Percentiles rank a stretch among this genome's conserved stretches.
Evolutionary conservation across 2,888 invertebrate genomes (phyloP).

Genomic region (Branchinecta sandiegonensis): DNA sequence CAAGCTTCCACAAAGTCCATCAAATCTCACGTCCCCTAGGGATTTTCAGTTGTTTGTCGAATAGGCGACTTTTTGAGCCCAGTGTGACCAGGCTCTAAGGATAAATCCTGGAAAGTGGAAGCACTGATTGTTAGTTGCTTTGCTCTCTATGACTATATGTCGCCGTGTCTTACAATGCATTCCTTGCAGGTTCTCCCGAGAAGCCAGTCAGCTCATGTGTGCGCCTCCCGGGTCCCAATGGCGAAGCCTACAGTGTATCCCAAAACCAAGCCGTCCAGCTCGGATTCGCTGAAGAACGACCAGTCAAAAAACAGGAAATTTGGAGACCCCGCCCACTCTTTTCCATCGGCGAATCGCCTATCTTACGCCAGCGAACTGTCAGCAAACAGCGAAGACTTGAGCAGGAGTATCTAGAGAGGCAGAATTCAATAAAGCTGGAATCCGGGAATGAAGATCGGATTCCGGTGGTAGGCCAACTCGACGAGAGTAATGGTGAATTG

Average conservation of each 20-base stretch:
- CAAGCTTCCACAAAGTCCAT: no score
- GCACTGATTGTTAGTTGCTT: no score
- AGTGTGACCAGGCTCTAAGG: no score
- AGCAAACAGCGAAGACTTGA: no score
- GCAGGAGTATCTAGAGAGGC: no score
- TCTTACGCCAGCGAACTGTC: not conserved
- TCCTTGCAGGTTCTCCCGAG: slow-evolving; percentile 18
- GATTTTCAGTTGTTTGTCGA: no score
- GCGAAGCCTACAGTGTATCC: slow-evolving; percentile 72
- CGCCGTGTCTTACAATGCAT: no score
- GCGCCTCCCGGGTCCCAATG: slow-evolving; percentile 69
- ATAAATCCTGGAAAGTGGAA: no score
- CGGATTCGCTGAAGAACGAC: slow-evolving; percentile 25
- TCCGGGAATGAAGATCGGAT: not conserved
- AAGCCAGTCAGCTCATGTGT: slow-evolving; percentile 41
- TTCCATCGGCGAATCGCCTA: slow-evolving; percentile 20
- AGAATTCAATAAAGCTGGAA: not conserved
- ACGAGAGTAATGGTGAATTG: not conserved
- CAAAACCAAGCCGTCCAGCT: slow-evolving; percentile 62
- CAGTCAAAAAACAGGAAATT: slow-evolving; percentile 29
- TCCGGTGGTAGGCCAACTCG: not conserved
- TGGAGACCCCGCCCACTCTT: slow-evolving; percentile 26
- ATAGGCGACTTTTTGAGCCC: no score
- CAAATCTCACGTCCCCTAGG: no score
- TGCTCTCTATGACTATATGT: no score